phyloP scores from a whole-genome alignment of 2,797 vertebrate species.

The Pogonophryne albipinna region DNA sequence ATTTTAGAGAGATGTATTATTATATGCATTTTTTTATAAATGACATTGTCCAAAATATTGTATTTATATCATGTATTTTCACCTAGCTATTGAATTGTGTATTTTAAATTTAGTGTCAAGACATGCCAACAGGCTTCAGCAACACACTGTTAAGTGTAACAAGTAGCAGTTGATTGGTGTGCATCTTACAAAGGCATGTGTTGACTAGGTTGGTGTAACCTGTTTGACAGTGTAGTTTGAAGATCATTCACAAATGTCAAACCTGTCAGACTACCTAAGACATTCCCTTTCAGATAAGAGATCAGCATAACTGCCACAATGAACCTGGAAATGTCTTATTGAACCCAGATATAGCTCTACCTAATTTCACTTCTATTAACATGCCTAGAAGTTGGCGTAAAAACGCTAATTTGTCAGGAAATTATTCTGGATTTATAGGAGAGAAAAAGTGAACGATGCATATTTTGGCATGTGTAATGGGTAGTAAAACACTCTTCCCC shows the following conservation, averaged over 20 bases:
- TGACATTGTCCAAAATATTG: not conserved
- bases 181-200: not conserved
- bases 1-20: not conserved
- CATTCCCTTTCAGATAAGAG: constrained; percentile 10
- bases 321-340: constrained; percentile 1
- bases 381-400: not conserved
- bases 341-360: not conserved
- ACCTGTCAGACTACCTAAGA: constrained; percentile 59
- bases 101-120: not conserved
- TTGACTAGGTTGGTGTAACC: constrained; percentile 53
- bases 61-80: not conserved
- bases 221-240: constrained; percentile 49
- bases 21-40: constrained; percentile 7
- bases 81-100: not conserved
- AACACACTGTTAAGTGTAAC: constrained; percentile 8
- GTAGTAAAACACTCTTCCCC: not conserved
- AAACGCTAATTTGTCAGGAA: not conserved
- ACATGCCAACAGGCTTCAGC: not conserved
- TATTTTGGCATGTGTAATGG: not conserved
- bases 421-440: constrained; percentile 1
- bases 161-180: constrained; percentile 34
- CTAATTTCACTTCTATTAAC: not conserved
- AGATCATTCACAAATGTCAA: constrained; percentile 19
- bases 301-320: constrained; percentile 28
- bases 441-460: not conserved